Evolutionary conservation across 2,113 vertebrate species (phyloP), one percentile per base, ranked within the genome.

Genomic region (Panurus biarmicus): DNA sequence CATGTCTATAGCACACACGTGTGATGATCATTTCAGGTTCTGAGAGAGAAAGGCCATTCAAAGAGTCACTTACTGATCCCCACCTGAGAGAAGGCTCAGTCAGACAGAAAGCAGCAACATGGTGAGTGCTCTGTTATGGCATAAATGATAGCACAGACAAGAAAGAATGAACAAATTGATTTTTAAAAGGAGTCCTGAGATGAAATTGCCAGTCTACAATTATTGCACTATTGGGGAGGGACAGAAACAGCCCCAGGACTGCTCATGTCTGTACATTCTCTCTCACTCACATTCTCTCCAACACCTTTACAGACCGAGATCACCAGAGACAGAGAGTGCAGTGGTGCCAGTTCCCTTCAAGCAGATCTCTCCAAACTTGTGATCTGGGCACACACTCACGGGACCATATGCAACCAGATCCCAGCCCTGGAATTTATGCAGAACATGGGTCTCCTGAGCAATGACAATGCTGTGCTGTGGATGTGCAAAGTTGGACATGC

Each of bases 341-440:
- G 50, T 1, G 1, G 38, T 14, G 19, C 36, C 54, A 12, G 38
- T 12, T 88, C 71, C 4, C 24, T 84, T 29, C 6, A 3, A 8
- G 4, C 0, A 1, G 95, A 92, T 60, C 92, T 97, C 47, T 66
- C 70, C 92, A 96, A 60, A 10, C 95, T 96, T 2, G 96, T 97
- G 50, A 24, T 57, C 70, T 97, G 96, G 96, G 96, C 96, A 31
- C 96, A 96, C 60, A 36, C 22, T 36, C 96, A 96, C 0, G 95
- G 96, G 11, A 95, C 95, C n/a, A 96, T 97, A 11, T 97, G 95
- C 50, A 79, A 26, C 12, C 79, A 96, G 35, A 65, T 79, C 76
- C 95, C 95, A 19, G 14, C 40, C 70, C 26, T 96, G 81, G 85
- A 93, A 26, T 42, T 12, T 1, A 18, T 50, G 19, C 73, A 76